phyloP scores from a whole-genome alignment of 2,888 invertebrate genomes.

The Sphecodes monilicornis region DNA sequence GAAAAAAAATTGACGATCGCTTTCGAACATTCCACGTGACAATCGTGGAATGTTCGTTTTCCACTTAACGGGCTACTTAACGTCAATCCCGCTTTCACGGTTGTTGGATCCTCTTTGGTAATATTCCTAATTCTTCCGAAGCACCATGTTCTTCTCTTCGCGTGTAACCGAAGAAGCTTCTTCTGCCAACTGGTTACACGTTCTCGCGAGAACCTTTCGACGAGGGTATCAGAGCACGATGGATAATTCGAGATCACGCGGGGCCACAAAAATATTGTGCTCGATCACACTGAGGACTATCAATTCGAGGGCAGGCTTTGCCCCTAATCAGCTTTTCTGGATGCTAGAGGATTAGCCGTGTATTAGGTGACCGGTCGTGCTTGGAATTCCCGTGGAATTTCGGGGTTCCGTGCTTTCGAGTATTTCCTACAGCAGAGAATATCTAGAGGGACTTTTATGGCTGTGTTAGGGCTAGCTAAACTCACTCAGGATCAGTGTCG shows the following conservation, averaged over 20 bases:
- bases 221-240: neutral
- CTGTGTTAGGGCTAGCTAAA: conserved; percentile 33
- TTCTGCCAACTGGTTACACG: conserved; percentile 17
- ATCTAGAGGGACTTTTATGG: conserved; percentile 58
- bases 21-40: conserved; percentile 14
- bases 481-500: neutral
- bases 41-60: conserved; percentile 5
- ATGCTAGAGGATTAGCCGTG: conserved; percentile 67
- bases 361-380: conserved; percentile 65
- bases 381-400: conserved; percentile 70
- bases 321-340: conserved; percentile 68
- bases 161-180: conserved; percentile 46
- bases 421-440: conserved; percentile 62
- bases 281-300: conserved; percentile 34
- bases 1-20: neutral
- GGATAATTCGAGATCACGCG: conserved; percentile 35
- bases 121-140: conserved; percentile 17
- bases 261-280: conserved; percentile 32
- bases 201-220: conserved; percentile 9
- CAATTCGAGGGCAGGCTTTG: conserved; percentile 51
- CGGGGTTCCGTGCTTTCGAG: conserved; percentile 59
- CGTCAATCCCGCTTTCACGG: conserved; percentile 11
- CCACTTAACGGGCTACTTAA: conserved; percentile 27
- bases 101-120: neutral
- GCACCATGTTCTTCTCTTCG: neutral